Conservation (phyloP, 2,113 vertebrate genomes). For the Podilymbus podiceps region DNA sequence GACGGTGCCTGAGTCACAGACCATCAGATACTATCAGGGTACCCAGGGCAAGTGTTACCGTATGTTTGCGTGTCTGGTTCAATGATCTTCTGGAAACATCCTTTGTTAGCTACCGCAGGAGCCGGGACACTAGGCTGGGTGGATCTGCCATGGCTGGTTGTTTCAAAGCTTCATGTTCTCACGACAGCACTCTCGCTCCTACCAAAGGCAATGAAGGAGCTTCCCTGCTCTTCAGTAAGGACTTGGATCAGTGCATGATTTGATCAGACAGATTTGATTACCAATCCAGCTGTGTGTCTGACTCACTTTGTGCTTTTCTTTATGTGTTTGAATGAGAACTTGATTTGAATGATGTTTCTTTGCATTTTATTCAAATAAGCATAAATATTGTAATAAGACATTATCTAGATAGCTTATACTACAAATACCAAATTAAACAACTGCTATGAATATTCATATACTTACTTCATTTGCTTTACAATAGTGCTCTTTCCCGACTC, state of each 20-base stretch:
- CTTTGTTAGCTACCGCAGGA: background rate
- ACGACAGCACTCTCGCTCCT: background rate
- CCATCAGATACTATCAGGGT: background rate
- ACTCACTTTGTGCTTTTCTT: background rate
- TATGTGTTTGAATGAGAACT: background rate
- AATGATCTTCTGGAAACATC: background rate
- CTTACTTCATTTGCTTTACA: conserved; percentile 84
- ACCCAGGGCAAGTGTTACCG: background rate
- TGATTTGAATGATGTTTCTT: conserved; percentile 1
- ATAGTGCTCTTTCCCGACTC: conserved; percentile 82
- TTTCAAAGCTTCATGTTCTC: background rate
- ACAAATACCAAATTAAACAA: background rate
- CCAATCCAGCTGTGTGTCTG: background rate
- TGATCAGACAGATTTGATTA: background rate
- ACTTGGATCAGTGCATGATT: background rate
- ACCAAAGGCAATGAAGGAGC: background rate
- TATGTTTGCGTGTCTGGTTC: background rate
- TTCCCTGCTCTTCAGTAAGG: background rate
- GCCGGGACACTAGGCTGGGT: background rate
- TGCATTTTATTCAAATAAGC: conserved; percentile 2
- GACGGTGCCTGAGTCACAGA: background rate
- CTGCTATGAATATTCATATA: conserved; percentile 26
- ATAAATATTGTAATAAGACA: background rate
- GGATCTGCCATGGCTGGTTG: background rate
- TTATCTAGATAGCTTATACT: background rate